Evolutionary conservation across 2,797 vertebrate genomes (phyloP).

Genomic region (Scarus forsteni): DNA sequence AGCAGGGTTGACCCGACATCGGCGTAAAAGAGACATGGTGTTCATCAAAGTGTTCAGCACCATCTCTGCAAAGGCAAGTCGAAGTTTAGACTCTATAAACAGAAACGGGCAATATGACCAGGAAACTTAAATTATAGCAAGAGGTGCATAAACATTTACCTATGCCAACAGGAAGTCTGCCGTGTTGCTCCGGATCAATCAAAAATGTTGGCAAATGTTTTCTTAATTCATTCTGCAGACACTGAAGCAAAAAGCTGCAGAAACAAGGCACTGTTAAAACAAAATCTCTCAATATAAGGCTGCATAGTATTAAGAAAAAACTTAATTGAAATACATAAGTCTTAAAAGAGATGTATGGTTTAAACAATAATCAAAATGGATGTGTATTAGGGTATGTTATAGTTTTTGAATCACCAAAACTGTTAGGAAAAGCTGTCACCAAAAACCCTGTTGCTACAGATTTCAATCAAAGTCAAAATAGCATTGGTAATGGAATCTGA

Average conservation of each 20-base stretch:
- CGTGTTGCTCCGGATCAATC: conserved; percentile 91
- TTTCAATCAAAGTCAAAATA: no score
- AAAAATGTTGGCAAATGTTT: conserved; percentile 93
- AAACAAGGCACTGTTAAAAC: conserved; percentile 11
- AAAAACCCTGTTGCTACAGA: no score
- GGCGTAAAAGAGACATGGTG: conserved; percentile 91
- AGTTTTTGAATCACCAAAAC: no score
- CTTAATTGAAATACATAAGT: neutral
- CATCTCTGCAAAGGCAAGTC: conserved; percentile 80
- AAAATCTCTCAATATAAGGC: no score
- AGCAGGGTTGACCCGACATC: conserved; percentile 92
- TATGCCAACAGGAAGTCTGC: conserved; percentile 89
- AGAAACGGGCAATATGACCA: neutral
- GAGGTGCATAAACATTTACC: conserved; percentile 70
- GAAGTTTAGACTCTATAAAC: neutral
- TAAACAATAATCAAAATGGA: no score
- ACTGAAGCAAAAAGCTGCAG: conserved; percentile 88
- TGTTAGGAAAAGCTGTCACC: no score
- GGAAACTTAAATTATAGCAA: neutral
- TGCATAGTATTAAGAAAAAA: no score
- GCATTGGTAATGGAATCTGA: no score
- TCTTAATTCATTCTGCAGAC: conserved; percentile 90
- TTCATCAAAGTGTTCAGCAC: conserved; percentile 93
- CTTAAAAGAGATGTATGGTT: no score
- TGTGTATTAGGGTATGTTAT: no score